A percentile compares a stretch with the other conserved stretches of the same genome.
These are phyloP conservation scores for Lasioglossum oenotherae DNA, from an alignment of 2,888 invertebrate genomes.

Conservation along the genomic window DNA sequence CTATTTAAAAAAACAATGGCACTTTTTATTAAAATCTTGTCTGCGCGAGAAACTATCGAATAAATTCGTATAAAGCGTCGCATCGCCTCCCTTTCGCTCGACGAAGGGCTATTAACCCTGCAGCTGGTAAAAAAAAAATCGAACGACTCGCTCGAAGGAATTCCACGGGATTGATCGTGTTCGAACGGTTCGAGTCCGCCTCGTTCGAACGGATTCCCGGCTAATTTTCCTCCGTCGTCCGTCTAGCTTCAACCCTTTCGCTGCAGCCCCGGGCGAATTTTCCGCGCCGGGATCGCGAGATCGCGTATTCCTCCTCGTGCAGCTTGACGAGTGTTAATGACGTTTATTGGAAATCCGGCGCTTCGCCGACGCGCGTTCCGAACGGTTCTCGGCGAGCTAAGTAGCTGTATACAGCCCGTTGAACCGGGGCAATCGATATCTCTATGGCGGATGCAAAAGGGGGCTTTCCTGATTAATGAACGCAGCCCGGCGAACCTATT, in stretches of 20 bases:
- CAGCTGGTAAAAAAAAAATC: not conserved
- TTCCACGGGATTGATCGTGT: constrained; percentile 34
- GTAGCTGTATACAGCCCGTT: constrained; percentile 70
- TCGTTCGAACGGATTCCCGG: constrained; percentile 1
- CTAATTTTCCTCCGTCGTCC: constrained; percentile 30
- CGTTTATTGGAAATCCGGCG: constrained; percentile 66
- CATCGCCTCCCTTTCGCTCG: not conserved
- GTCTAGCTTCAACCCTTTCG: constrained; percentile 10
- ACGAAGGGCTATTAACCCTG: not conserved
- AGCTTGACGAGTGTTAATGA: constrained; percentile 58
- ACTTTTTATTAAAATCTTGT: not conserved
- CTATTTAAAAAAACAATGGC: not conserved
- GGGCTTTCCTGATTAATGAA: constrained; percentile 79
- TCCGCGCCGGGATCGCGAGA: constrained; percentile 25
- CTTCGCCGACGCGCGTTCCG: constrained; percentile 56
- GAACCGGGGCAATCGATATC: constrained; percentile 77
- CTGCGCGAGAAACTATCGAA: not conserved
- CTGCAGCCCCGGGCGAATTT: not conserved
- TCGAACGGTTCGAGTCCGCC: constrained; percentile 4
- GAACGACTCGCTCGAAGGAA: constrained; percentile 52
- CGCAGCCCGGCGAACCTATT: constrained; percentile 66
- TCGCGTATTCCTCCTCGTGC: constrained; percentile 37
- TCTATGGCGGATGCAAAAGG: constrained; percentile 73
- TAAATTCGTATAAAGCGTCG: not conserved
- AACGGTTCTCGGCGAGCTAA: constrained; percentile 68